These are phyloP conservation scores for Riparia riparia DNA, from an alignment of 2,113 vertebrate genomes.

Conservation along the genomic window DNA sequence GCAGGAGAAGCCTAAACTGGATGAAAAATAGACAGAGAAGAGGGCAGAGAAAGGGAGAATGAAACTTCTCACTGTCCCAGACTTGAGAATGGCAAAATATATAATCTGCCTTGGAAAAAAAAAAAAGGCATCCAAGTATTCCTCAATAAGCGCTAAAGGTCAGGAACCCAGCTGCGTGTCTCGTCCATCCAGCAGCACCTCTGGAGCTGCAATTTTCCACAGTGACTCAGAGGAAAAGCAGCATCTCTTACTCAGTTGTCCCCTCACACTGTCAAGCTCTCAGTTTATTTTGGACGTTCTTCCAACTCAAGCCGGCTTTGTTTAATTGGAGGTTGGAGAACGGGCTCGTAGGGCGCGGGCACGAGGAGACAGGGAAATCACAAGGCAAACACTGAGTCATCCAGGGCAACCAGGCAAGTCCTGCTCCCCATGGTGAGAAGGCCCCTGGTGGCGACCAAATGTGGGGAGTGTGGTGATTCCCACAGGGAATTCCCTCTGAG, in stretches of 20 bases:
- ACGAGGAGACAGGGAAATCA: slow-evolving; percentile 25
- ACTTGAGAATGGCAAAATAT: neutral
- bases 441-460: neutral
- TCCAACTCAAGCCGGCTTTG: neutral
- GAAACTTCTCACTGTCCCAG: neutral
- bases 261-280: slow-evolving; percentile 6
- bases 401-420: neutral
- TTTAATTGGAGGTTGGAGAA: slow-evolving; percentile 54
- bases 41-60: neutral
- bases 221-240: slow-evolving; percentile 62
- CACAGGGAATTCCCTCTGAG: fast-evolving
- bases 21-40: neutral
- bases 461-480: neutral
- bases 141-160: neutral
- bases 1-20: neutral
- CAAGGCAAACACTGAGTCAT: slow-evolving; percentile 58
- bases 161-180: neutral
- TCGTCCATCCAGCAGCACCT: slow-evolving; percentile 15
- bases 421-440: neutral
- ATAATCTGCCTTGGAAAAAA: neutral
- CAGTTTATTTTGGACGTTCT: slow-evolving; percentile 63
- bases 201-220: slow-evolving; percentile 19
- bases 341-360: neutral
- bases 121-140: neutral
- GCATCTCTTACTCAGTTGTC: slow-evolving; percentile 40